Conservation (phyloP, 2,888 invertebrate species). For the Fissipunctia ypsillon region DNA sequence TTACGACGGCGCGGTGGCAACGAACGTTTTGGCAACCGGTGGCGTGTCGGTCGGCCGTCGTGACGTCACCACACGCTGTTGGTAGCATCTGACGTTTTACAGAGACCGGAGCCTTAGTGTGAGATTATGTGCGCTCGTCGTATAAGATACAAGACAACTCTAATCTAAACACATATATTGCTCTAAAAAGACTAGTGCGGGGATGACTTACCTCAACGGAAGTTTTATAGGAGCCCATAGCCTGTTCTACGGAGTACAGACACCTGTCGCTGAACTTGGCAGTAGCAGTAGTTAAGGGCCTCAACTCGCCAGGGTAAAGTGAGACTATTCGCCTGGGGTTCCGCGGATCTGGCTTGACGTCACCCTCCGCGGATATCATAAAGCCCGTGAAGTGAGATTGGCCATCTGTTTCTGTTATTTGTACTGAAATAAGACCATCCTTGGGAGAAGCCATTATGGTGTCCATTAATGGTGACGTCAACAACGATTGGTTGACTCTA, state of each 20-base stretch:
- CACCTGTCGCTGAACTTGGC: conserved; percentile 85
- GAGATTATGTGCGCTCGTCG: background rate
- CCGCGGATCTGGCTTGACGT: conserved; percentile 78
- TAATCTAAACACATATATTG: background rate
- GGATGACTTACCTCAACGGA: conserved; percentile 77
- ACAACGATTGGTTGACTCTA: background rate
- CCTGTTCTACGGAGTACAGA: conserved; percentile 83
- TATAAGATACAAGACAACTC: background rate
- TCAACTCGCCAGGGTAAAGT: conserved; percentile 80
- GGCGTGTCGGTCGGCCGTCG: too few relatives aligned
- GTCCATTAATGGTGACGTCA: background rate
- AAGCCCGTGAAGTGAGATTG: conserved; percentile 81
- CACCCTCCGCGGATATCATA: conserved; percentile 86
- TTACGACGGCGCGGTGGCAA: too few relatives aligned
- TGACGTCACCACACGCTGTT: too few relatives aligned
- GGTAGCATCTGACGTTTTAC: too few relatives aligned
- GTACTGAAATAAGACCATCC: conserved; percentile 71
- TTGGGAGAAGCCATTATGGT: background rate
- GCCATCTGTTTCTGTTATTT: conserved; percentile 80
- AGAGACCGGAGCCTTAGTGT: too few relatives aligned
- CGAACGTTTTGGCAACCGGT: too few relatives aligned
- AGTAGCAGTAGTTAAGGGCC: conserved; percentile 73
- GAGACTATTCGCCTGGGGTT: conserved; percentile 79
- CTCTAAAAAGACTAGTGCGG: background rate
- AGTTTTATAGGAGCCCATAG: conserved; percentile 76